Evolutionary conservation across 2,888 invertebrate species (phyloP), one percentile per base, ranked within the genome.

Genomic region (Acanthosoma haemorrhoidale): DNA sequence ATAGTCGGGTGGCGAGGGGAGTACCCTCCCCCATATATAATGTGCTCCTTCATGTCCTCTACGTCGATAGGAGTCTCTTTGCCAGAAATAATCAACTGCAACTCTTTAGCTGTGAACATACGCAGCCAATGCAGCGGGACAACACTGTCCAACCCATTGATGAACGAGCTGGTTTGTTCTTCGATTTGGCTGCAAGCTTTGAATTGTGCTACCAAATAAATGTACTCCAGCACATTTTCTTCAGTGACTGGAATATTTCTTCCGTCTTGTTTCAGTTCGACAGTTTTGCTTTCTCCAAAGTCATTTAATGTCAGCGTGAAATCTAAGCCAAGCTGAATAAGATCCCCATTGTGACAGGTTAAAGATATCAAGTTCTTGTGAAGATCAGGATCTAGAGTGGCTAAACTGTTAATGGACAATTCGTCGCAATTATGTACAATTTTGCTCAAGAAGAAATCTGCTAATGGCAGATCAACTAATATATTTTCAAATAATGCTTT

Each of bases 401-500:
- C 92, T 74, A 98, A 82, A 78, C 96, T 94, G 82, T 97, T 96
- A 59, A 95, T 90, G 77, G 94, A 94, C 0, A 93, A 88, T 64
- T 88, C 86, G 13, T 88, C 86, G 68, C 86, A 85, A 77, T 91
- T 89, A 0, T 92, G 90, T 32, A 94, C 86, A 59, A 94, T 82
- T 80, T 94, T 92, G 0, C 93, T 91, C 29, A 99, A 83, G 81
- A 98, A 98, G 81, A 98, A 98, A 77, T 94, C 93, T 2, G 99
- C 97, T 75, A 99, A 85, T 0, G 97, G 97, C 36, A 98, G 80
- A 79, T 98, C 98, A 4, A 96, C 93, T 72, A 98, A 81, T 68
- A 97, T 85, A 80, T 95, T 95, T 80, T 97, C 97, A 81, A 96
- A 97, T 63, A 99, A 82, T 0, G 96, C 95, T 85, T 97, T 97